These are phyloP conservation scores for Gouania willdenowi DNA, from an alignment of 2,797 vertebrate species.

Conservation along the genomic window DNA sequence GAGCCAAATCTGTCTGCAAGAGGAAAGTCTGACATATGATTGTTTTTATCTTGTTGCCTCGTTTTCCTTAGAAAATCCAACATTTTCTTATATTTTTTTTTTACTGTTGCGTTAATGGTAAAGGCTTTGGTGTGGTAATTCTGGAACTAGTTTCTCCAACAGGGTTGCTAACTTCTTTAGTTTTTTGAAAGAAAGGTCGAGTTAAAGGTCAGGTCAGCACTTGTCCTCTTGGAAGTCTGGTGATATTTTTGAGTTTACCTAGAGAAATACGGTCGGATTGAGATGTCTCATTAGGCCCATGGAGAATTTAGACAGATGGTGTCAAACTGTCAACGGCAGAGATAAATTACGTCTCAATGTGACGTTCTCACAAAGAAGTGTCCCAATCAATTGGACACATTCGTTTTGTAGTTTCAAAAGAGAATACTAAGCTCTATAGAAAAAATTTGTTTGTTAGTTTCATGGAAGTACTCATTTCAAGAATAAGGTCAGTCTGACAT, in stretches of 20 bases:
- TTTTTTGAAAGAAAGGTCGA: slow-evolving; percentile 37
- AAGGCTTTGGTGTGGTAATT: too few species aligned
- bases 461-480: too few species aligned
- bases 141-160: slow-evolving; percentile 14
- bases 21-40: slow-evolving; percentile 57
- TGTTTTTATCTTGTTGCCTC: slow-evolving; percentile 15
- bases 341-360: slow-evolving; percentile 41
- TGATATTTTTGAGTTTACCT: slow-evolving; percentile 48
- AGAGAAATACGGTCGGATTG: slow-evolving; percentile 37
- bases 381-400: background rate
- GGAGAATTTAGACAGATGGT: slow-evolving; percentile 59
- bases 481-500: too few species aligned
- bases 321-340: slow-evolving; percentile 39
- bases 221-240: slow-evolving; percentile 25
- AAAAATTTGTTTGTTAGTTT: too few species aligned
- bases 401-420: background rate
- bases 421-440: too few species aligned
- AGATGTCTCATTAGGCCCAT: slow-evolving; percentile 51
- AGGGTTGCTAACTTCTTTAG: slow-evolving; percentile 29
- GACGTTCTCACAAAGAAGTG: slow-evolving; percentile 23
- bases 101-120: too few species aligned
- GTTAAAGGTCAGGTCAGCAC: slow-evolving; percentile 58
- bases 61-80: slow-evolving; percentile 28
- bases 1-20: slow-evolving; percentile 32
- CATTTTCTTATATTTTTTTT: too few species aligned